These are phyloP conservation scores for Dolichopus griseipennis DNA, from an alignment of 2,888 invertebrate species.

Conservation along the genomic window DNA sequence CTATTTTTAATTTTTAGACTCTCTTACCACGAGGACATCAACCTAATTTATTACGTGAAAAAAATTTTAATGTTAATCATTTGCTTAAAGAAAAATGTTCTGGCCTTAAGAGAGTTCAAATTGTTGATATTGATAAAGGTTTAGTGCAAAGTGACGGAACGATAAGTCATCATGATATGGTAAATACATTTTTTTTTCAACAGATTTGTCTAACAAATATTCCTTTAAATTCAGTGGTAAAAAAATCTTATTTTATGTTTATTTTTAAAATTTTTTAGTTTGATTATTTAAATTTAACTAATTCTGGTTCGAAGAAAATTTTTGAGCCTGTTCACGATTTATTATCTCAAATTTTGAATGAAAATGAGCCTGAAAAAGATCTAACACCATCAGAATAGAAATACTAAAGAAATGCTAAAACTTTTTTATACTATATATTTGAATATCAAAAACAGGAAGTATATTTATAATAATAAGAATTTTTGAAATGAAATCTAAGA, in stretches of 20 bases:
- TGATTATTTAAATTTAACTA: conserved; percentile 81
- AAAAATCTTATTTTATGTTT: conserved; percentile 50
- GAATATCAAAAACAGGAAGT: background rate
- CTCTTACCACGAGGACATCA: conserved; percentile 80
- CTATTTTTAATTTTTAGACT: conserved; percentile 52
- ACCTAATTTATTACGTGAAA: conserved; percentile 71
- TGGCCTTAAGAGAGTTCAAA: conserved; percentile 61
- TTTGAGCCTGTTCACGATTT: conserved; percentile 79
- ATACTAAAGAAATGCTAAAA: background rate
- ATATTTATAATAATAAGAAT: background rate
- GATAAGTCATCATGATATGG: conserved; percentile 81
- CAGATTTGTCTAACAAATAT: conserved; percentile 74
- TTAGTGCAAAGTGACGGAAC: conserved; percentile 68
- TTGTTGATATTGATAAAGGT: conserved; percentile 69
- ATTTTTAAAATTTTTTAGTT: conserved; percentile 44
- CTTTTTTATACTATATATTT: conserved; percentile 1
- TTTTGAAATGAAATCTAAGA: background rate
- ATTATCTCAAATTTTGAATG: conserved; percentile 64
- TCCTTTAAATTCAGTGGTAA: no score
- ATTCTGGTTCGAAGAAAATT: conserved; percentile 76
- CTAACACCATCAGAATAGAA: conserved; percentile 60
- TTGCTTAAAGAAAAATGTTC: conserved; percentile 56
- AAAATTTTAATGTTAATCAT: conserved; percentile 66
- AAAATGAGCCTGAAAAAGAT: conserved; percentile 66
- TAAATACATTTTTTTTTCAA: conserved; percentile 76